A percentile compares a stretch with the other conserved stretches of the same genome.
Conservation (phyloP, 2,888 invertebrate genomes). For the Tenthredo mesomela region DNA sequence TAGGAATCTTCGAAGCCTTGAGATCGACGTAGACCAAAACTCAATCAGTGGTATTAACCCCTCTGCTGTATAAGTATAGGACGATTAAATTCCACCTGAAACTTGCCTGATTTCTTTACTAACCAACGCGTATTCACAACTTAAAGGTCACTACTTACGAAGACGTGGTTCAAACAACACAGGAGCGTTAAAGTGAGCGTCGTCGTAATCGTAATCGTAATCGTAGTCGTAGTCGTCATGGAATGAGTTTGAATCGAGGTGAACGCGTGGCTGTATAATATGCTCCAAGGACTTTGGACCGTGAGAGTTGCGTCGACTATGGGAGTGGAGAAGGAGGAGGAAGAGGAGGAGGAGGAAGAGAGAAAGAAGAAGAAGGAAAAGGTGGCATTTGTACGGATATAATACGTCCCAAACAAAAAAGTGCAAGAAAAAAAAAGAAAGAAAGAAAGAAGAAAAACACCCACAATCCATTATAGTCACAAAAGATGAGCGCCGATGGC, state of each 20-base stretch:
- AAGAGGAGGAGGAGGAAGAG: too few relatives aligned
- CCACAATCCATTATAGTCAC: neutral
- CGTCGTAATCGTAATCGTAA: neutral
- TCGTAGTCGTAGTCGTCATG: neutral
- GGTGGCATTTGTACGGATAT: neutral
- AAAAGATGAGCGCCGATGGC: neutral
- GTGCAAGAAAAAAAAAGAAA: neutral
- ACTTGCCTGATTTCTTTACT: neutral
- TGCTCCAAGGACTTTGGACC: constrained; percentile 43
- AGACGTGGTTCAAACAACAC: neutral
- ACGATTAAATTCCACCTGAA: neutral
- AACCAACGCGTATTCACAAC: neutral
- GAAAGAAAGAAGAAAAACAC: neutral
- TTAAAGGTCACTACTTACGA: constrained; percentile 13
- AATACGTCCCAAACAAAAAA: neutral
- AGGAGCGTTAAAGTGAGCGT: constrained; percentile 13
- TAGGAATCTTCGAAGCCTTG: neutral
- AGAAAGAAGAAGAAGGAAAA: neutral
- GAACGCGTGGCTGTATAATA: constrained; percentile 33
- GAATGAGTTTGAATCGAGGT: constrained; percentile 42
- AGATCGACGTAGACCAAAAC: neutral
- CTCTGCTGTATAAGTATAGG: neutral
- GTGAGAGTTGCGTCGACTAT: constrained; percentile 28
- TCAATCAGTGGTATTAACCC: neutral
- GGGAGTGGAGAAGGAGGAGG: neutral